These are phyloP conservation scores for Episyrphus balteatus DNA, from an alignment of 1,140 invertebrate genomes.

Conservation along the genomic window DNA sequence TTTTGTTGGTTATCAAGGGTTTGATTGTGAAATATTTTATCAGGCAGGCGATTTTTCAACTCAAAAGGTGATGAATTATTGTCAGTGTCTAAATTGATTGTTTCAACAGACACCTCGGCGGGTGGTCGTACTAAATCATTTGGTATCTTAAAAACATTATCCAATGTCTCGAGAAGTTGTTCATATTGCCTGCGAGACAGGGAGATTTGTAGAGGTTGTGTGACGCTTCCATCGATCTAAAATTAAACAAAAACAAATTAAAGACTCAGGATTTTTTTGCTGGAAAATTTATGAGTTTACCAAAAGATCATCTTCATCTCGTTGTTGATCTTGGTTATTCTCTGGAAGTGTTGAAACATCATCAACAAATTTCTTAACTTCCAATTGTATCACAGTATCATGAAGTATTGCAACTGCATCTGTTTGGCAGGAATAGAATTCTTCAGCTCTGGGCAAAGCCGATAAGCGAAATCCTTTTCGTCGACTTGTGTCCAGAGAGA, in stretches of 20 bases:
- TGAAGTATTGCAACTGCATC: conserved; percentile 34
- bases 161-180: conserved; percentile 68
- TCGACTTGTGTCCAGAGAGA: conserved; percentile 53
- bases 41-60: conserved; percentile 2
- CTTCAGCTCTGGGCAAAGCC: conserved; percentile 20
- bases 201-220: conserved; percentile 73
- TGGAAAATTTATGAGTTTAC: too few species aligned
- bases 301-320: not conserved
- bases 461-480: conserved; percentile 21
- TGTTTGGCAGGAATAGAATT: conserved; percentile 21
- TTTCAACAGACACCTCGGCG: not conserved
- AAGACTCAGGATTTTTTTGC: too few species aligned
- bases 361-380: conserved; percentile 7
- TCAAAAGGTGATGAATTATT: not conserved
- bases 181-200: conserved; percentile 78
- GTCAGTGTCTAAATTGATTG: not conserved
- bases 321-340: not conserved
- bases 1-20: not conserved
- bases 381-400: conserved; percentile 65
- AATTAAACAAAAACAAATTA: conserved; percentile 1
- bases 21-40: conserved; percentile 3
- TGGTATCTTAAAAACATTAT: conserved; percentile 36
- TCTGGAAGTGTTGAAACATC: not conserved
- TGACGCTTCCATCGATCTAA: conserved; percentile 67
- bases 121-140: conserved; percentile 9